A percentile compares a stretch with the other conserved stretches of the same genome.
These are phyloP conservation scores for Alviniconcha marisindica DNA, from an alignment of 1,140 invertebrate genomes.

Conservation along the genomic window DNA sequence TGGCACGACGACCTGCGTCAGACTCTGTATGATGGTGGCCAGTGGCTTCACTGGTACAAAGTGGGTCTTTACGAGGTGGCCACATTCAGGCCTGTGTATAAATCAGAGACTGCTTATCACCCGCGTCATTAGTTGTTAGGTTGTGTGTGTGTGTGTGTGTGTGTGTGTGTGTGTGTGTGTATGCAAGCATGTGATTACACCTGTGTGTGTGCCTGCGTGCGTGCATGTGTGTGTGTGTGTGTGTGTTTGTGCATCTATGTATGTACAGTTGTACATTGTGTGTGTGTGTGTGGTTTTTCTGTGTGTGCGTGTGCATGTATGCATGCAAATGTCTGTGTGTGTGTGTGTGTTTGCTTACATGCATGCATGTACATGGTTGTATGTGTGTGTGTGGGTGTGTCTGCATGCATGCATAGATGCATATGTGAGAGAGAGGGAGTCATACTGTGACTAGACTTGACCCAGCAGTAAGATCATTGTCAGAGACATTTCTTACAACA, in stretches of 20 bases:
- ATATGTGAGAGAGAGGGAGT: too few relatives aligned
- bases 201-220: not conserved
- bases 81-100: conserved; percentile 48
- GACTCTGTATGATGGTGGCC: conserved; percentile 48
- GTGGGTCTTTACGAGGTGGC: conserved; percentile 58
- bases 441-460: too few relatives aligned
- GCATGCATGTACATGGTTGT: not conserved
- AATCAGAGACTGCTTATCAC: not conserved
- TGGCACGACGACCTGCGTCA: conserved; percentile 57
- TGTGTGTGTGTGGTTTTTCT: not conserved
- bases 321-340: too few relatives aligned
- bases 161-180: not conserved
- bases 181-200: not conserved
- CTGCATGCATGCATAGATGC: not conserved
- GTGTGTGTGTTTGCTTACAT: not conserved
- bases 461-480: too few relatives aligned
- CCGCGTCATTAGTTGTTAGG: not conserved
- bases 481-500: too few relatives aligned
- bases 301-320: too few relatives aligned
- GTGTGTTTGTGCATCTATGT: not conserved
- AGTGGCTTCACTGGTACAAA: conserved; percentile 56
- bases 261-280: not conserved
- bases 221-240: not conserved
- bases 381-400: conserved; percentile 10
- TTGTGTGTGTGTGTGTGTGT: not conserved